A percentile compares a stretch with the other conserved stretches of the same genome.
These are phyloP conservation scores for Antheraea yamamai DNA, from an alignment of 2,888 invertebrate species.

Conservation along the genomic window DNA sequence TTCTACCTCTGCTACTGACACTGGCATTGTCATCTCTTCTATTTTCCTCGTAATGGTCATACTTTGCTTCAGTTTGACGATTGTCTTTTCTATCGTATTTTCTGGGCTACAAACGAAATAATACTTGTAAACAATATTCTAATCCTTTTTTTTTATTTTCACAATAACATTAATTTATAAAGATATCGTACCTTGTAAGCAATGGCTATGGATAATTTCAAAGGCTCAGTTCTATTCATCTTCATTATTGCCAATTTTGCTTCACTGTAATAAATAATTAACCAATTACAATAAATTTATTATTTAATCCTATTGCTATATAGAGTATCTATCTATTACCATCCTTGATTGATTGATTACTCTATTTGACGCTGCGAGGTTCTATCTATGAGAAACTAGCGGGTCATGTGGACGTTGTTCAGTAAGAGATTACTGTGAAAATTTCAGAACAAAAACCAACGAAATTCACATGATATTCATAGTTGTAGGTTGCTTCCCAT, in stretches of 20 bases:
- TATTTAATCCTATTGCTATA: too few relatives aligned
- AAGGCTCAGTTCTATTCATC: conserved; percentile 60
- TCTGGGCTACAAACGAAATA: background rate
- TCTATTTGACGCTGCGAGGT: too few relatives aligned
- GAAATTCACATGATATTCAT: too few relatives aligned
- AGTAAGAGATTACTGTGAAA: too few relatives aligned
- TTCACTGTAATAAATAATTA: conserved; percentile 53
- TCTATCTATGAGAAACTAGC: too few relatives aligned
- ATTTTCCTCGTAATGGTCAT: background rate
- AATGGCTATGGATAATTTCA: conserved; percentile 50
- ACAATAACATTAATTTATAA: background rate
- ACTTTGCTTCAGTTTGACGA: background rate
- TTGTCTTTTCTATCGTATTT: conserved; percentile 8
- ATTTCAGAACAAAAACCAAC: too few relatives aligned
- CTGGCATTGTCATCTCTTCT: conserved; percentile 29
- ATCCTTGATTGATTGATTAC: too few relatives aligned
- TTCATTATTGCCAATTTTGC: conserved; percentile 71
- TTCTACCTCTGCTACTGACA: conserved; percentile 29
- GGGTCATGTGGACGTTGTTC: too few relatives aligned
- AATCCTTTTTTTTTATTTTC: background rate
- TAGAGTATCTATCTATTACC: too few relatives aligned
- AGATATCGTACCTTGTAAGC: conserved; percentile 53
- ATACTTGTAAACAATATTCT: background rate
- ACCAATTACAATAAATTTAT: background rate
- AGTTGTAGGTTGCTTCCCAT: too few relatives aligned